phyloP scores from a whole-genome alignment of 2,797 vertebrate genomes.

The Anisognathus igniventris region DNA sequence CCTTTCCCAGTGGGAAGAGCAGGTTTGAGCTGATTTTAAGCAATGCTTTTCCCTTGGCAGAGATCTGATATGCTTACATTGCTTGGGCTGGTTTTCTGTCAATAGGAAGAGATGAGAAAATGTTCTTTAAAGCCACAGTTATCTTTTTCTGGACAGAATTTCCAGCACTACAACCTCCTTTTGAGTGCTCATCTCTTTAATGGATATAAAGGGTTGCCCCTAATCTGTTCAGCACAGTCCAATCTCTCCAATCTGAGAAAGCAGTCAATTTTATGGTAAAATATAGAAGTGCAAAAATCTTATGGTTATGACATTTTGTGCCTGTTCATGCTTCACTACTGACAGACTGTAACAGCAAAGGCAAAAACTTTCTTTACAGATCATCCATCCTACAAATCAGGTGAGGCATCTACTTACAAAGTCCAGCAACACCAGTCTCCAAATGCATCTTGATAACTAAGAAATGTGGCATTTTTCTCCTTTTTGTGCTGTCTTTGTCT shows the following conservation, averaged over 20 bases:
- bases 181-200: neutral
- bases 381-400: neutral
- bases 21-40: neutral
- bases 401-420: no score
- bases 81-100: neutral
- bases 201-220: neutral
- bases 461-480: neutral
- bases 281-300: neutral
- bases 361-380: neutral
- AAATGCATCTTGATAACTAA: neutral
- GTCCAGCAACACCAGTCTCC: neutral
- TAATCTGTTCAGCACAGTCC: neutral
- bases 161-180: neutral
- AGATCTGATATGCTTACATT: neutral
- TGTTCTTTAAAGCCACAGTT: neutral
- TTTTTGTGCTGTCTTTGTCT: neutral
- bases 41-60: neutral
- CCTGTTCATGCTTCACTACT: neutral
- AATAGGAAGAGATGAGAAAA: neutral
- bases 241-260: neutral
- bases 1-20: neutral
- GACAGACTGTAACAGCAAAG: neutral
- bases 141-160: neutral
- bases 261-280: conserved; percentile 25
- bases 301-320: neutral